These are phyloP conservation scores for Odontamblyopus lacepedii DNA, from an alignment of 2,797 vertebrate genomes.

Conservation along the genomic window DNA sequence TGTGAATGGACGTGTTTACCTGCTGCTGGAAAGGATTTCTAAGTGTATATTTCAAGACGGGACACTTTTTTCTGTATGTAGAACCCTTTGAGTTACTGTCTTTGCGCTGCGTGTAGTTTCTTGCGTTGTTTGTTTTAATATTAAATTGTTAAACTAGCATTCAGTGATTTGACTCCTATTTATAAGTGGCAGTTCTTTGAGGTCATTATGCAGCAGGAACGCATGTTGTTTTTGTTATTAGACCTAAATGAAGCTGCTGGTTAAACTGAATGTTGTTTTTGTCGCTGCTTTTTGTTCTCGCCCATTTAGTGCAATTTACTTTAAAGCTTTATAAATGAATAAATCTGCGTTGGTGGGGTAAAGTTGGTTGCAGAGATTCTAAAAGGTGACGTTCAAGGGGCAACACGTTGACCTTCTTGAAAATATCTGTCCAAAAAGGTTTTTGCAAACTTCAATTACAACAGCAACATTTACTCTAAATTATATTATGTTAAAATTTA, in stretches of 20 bases:
- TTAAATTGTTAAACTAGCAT: background rate
- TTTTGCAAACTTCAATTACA: background rate
- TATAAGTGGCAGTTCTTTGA: background rate
- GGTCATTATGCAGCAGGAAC: background rate
- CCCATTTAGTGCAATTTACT: background rate
- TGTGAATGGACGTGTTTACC: slow-evolving; percentile 43
- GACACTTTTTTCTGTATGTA: slow-evolving; percentile 42
- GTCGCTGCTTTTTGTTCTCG: background rate
- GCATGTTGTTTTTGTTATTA: background rate
- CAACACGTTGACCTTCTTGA: background rate
- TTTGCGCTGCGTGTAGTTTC: slow-evolving; percentile 5
- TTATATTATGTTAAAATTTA: background rate
- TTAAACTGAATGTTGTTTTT: background rate
- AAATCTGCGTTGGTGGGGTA: no score
- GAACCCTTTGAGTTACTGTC: slow-evolving; percentile 16
- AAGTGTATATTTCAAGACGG: slow-evolving; percentile 29
- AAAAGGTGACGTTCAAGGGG: no score
- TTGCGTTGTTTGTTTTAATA: background rate
- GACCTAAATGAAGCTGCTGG: no score
- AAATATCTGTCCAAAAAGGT: no score
- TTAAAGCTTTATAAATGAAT: background rate
- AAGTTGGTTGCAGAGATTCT: background rate
- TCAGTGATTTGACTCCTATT: background rate
- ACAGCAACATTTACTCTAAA: background rate
- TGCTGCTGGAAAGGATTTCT: slow-evolving; percentile 33